Conservation (phyloP, 1,140 invertebrate species). For the Bradynema listronoti region DNA sequence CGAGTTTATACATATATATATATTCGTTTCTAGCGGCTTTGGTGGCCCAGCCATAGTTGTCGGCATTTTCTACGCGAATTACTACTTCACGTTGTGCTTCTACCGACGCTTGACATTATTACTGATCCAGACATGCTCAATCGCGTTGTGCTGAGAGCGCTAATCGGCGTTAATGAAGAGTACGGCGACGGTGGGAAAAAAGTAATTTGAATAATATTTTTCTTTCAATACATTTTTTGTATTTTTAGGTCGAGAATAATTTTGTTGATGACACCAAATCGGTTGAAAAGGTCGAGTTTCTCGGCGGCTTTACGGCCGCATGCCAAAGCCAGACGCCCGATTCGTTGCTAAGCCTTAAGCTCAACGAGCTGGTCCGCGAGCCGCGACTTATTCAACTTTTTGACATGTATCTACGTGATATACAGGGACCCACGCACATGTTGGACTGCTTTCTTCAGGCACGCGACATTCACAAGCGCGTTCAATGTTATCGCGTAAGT, state of each 20-base stretch:
- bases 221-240: not conserved
- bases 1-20: not conserved
- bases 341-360: constrained; percentile 34
- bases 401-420: constrained; percentile 38
- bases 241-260: not conserved
- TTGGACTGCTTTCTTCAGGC: constrained; percentile 42
- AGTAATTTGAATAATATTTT: constrained; percentile 1
- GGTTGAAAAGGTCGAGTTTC: constrained; percentile 19
- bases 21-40: constrained; percentile 7
- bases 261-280: constrained; percentile 5
- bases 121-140: constrained; percentile 42
- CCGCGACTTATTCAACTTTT: constrained; percentile 31
- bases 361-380: constrained; percentile 35
- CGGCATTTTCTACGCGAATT: constrained; percentile 44
- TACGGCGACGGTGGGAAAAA: not conserved
- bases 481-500: constrained; percentile 21
- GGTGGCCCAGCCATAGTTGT: constrained; percentile 42
- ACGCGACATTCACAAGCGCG: constrained; percentile 25
- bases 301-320: constrained; percentile 24
- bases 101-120: constrained; percentile 32
- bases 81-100: constrained; percentile 27
- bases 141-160: constrained; percentile 19
- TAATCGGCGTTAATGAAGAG: constrained; percentile 3
- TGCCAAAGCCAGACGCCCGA: constrained; percentile 32
- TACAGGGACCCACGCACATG: constrained; percentile 34